Evolutionary conservation across 1,140 invertebrate species (phyloP), one percentile per base, ranked within the genome.

Genomic region (Nebria ingens): DNA sequence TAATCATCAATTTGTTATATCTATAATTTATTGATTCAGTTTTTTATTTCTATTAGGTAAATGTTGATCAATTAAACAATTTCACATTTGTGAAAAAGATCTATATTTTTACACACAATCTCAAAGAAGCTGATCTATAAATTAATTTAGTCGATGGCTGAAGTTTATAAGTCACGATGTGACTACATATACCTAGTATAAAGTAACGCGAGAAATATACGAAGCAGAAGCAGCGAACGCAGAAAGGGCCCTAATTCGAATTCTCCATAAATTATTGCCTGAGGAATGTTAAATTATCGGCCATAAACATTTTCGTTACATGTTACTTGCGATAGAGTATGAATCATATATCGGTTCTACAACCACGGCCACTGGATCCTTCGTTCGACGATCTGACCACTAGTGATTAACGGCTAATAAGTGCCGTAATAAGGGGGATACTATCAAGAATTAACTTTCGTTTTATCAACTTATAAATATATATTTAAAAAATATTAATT

Each of bases 231-330:
- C 40, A 4, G 17, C 40, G 40, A 17, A 45, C 40, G 15, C 40
- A 45, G 40, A 45, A 45, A 45, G 40, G 40, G 40, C 6, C 40
- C 40, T 45, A 45, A 45, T 45, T 45, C 40, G 40, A 45, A 45
- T 45, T 45, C 40, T 17, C 40, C 40, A 45, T 45, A 45, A 45
- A 45, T 45, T 45, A 45, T 45, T 45, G 40, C 40, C 40, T 17
- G 40, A 45, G 40, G 40, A 45, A 45, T 45, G 40, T 45, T 45
- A 45, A 45, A 45, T 45, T 45, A 45, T 45, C 40, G 40, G 15
- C 40, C 40, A 45, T 45, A 45, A 45, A 45, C 40, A 45, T 45
- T 45, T 45, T 45, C 40, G 40, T 45, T 45, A 45, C 40, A 45
- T 45, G 40, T 45, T 45, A 45, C 40, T 45, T 45, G 40, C 40